Conservation (phyloP, 2,113 vertebrate genomes). For the Typhlomys cinereus region DNA sequence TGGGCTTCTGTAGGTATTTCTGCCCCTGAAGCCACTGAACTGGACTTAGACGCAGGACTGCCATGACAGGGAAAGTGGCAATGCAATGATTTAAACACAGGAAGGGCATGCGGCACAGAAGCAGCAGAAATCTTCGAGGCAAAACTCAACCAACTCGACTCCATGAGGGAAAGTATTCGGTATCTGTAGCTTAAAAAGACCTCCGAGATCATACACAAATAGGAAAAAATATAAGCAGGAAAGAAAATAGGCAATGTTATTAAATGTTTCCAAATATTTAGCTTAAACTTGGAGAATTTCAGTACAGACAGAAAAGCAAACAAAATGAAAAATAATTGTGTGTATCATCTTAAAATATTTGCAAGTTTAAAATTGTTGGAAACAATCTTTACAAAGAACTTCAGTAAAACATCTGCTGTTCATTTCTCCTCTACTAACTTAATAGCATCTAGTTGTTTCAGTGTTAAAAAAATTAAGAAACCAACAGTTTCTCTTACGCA, state of each 20-base stretch:
- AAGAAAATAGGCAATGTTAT: not conserved
- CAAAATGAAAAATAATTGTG: not conserved
- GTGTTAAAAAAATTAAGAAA: not conserved
- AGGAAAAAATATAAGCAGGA: not conserved
- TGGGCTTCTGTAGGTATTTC: not conserved
- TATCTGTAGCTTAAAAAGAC: not conserved
- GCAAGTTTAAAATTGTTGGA: not conserved
- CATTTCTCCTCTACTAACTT: not conserved
- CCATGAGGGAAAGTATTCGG: not conserved
- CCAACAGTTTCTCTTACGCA: not conserved
- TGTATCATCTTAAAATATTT: not conserved
- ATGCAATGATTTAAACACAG: not conserved
- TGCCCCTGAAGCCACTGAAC: not conserved
- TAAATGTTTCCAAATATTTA: not conserved
- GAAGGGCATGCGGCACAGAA: not conserved
- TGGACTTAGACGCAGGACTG: not conserved
- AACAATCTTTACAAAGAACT: not conserved
- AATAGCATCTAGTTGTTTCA: not conserved
- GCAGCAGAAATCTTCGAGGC: not conserved
- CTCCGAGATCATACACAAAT: not conserved
- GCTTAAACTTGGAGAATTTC: not conserved
- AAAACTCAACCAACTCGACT: not conserved
- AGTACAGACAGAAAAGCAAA: not conserved
- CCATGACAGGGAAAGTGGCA: not conserved
- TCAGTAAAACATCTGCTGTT: not conserved